Base-by-base conservation (phyloP, 2,113 vertebrate species). In the Mionectes macconnelli region DNA sequence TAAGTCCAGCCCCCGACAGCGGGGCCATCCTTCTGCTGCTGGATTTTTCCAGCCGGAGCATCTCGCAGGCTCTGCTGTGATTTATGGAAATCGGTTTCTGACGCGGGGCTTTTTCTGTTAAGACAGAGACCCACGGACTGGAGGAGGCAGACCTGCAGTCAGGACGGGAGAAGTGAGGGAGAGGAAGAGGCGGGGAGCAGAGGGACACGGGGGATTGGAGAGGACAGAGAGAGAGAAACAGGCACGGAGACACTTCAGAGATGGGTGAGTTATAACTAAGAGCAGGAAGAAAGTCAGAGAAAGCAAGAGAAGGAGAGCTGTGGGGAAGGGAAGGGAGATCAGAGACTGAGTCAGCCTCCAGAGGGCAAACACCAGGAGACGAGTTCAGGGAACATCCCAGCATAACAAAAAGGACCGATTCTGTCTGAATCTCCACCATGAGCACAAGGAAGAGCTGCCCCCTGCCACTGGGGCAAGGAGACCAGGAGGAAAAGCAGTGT, bases 41-140 rank as follows among this genome's bases (percentile, higher is more conserved):
- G 96, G 96, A 93, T 96, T 98, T 97, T 97, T 96, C 97, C 96
- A 96, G 95, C 95, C 8, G 1, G 91, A 96, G 90, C 57, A 89
- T 94, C 92, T 33, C 57, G 70, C 92, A 68, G 82, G 53, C 91
- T 86, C 89, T 66, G 45, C 87, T 68, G 95, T 93, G 87, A 93
- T 89, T 95, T 94, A 85, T 76, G 96, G 95, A 87, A 94, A 96
- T 78, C 49, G 60, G 78, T 96, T 96, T 70, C 97, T 97, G 97
- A 96, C 93, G 93, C 72, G 50, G 15, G 81, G 85, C 57, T 84
- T 89, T 83, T 72, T 83, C 89, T 94, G 67, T 84, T 88, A 94
- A 67, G 6, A 63, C 90, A n/a, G 68, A 76, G 79, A 97, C 91
- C 87, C 92, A 45, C 90, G 9, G 10, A 31, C 68, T 60, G 39